Evolutionary conservation across 2,797 vertebrate genomes (phyloP).

Genomic region (Epinephelus awoara): DNA sequence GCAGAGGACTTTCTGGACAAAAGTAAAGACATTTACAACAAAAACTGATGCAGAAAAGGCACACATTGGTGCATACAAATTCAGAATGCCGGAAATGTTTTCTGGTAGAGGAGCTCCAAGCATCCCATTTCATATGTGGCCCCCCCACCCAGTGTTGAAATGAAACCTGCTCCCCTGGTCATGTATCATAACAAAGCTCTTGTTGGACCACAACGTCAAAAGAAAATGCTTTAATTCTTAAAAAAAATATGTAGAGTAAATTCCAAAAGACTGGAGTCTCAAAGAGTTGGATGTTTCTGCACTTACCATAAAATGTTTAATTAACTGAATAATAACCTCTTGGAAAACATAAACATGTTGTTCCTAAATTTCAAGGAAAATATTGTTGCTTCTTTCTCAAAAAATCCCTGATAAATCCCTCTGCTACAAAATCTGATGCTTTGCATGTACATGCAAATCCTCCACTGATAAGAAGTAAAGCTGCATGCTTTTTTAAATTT

Average conservation of each 20-base stretch:
- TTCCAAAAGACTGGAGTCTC: neutral
- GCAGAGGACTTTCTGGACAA: too few relatives aligned
- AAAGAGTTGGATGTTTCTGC: neutral
- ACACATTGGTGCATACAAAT: too few relatives aligned
- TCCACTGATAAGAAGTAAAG: neutral
- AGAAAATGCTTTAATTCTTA: slow-evolving; percentile 3
- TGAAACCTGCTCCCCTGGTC: too few relatives aligned
- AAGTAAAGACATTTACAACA: too few relatives aligned
- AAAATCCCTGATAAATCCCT: slow-evolving; percentile 9
- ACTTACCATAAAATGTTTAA: neutral
- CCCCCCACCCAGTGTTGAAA: too few relatives aligned
- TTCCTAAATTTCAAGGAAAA: neutral
- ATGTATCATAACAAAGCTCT: neutral
- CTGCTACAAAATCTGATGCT: neutral
- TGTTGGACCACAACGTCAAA: slow-evolving; percentile 1
- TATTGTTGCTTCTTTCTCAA: neutral
- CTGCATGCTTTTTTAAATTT: neutral
- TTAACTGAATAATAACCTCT: too few relatives aligned
- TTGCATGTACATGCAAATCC: neutral
- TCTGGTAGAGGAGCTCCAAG: too few relatives aligned
- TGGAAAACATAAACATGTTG: too few relatives aligned
- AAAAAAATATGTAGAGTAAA: slow-evolving; percentile 15
- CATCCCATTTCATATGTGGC: too few relatives aligned
- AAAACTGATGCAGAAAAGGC: too few relatives aligned
- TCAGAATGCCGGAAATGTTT: too few relatives aligned